Evolutionary conservation across 30 jellyfish, hydroid and myxozoan species (phyloP).

Genomic region (Turritopsis rubra): DNA sequence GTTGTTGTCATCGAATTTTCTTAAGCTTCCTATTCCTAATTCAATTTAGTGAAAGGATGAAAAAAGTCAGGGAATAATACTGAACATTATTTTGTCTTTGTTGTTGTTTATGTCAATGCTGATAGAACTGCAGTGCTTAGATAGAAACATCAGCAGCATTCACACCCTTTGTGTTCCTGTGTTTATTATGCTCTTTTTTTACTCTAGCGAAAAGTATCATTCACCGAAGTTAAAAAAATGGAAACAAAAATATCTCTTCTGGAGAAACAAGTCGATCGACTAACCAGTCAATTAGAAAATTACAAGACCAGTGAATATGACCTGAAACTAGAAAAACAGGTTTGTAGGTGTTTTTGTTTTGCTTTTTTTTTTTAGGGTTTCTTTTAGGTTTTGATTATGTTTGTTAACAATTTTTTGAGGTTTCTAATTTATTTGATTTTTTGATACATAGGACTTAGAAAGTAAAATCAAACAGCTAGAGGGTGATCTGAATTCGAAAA

Average conservation of each 20-base stretch:
- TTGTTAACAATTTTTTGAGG: too few species aligned
- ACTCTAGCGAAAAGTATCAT: conserved; percentile 14
- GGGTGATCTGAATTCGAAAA: conserved; percentile 40
- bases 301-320: not conserved
- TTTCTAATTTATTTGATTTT: too few species aligned
- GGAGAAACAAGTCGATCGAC: conserved; percentile 17
- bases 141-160: too few species aligned
- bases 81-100: too few species aligned
- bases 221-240: conserved; percentile 26
- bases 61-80: too few species aligned
- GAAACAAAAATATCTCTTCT: conserved; percentile 5
- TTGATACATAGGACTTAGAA: conserved; percentile 42
- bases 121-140: too few species aligned
- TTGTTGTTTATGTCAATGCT: too few species aligned
- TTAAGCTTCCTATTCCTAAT: too few species aligned
- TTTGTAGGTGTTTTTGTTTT: not conserved
- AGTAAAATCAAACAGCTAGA: conserved; percentile 25
- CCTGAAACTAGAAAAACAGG: conserved; percentile 36
- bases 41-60: too few species aligned
- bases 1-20: too few species aligned
- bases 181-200: too few species aligned
- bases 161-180: too few species aligned
- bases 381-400: not conserved
- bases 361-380: not conserved
- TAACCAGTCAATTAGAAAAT: conserved; percentile 9